Percentiles rank a stretch among this genome's conserved stretches.
phyloP scores from a whole-genome alignment of 2,888 invertebrate species.

The Cheilosia grossa region DNA sequence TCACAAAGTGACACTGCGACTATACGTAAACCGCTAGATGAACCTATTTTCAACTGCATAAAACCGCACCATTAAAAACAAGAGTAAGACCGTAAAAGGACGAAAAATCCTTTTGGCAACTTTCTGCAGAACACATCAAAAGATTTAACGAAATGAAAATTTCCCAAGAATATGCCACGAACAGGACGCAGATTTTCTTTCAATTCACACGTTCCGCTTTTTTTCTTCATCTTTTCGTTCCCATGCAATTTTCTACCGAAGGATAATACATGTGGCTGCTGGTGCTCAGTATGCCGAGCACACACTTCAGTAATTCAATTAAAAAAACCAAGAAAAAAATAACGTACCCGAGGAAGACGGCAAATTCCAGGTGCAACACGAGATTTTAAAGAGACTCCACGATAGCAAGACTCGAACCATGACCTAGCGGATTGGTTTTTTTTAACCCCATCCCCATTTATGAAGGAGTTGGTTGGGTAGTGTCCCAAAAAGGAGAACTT shows the following conservation, averaged over 20 bases:
- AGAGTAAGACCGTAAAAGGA: conserved; percentile 9
- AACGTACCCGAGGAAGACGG: background rate
- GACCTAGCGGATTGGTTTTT: conserved; percentile 52
- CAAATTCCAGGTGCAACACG: conserved; percentile 64
- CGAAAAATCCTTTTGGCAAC: conserved; percentile 20
- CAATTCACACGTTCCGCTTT: conserved; percentile 59
- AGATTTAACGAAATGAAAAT: conserved; percentile 51
- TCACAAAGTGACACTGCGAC: conserved; percentile 18
- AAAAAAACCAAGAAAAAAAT: conserved; percentile 31
- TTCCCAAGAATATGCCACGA: conserved; percentile 46
- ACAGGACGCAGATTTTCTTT: conserved; percentile 65
- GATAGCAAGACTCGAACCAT: conserved; percentile 57
- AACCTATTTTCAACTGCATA: conserved; percentile 45
- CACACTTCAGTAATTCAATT: conserved; percentile 71
- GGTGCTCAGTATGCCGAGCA: conserved; percentile 60
- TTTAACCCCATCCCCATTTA: conserved; percentile 42
- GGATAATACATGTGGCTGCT: conserved; percentile 49
- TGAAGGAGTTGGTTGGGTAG: background rate
- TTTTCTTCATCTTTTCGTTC: background rate
- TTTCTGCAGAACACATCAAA: conserved; percentile 44
- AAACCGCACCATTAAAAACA: background rate
- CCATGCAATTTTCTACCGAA: conserved; percentile 6
- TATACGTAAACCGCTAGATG: conserved; percentile 5
- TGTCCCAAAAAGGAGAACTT: conserved; percentile 58
- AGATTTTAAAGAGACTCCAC: conserved; percentile 62